Evolutionary conservation across 1,140 invertebrate species (phyloP).

Genomic region (Papilio polytes): DNA sequence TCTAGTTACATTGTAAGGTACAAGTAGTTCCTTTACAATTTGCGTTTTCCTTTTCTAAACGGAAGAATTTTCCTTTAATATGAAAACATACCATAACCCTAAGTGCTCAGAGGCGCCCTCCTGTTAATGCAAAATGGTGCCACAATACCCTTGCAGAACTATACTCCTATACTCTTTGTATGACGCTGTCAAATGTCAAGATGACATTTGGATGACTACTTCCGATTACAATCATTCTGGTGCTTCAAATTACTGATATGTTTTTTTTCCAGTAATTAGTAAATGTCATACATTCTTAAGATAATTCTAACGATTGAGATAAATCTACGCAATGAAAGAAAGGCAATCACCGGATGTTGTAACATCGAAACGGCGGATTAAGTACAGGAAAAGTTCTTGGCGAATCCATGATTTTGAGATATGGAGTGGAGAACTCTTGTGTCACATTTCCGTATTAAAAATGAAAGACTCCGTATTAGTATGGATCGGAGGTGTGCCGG

Average conservation of each 20-base stretch:
- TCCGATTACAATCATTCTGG: no score
- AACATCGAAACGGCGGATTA: constrained; percentile 51
- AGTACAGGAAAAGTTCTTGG: constrained; percentile 56
- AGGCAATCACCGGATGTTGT: constrained; percentile 34
- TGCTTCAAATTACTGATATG: not conserved
- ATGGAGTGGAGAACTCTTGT: constrained; percentile 55
- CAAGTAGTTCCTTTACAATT: no score
- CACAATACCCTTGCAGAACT: no score
- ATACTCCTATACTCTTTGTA: no score
- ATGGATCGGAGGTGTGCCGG: constrained; percentile 55
- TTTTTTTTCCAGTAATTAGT: not conserved
- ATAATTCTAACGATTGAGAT: not conserved
- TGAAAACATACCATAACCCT: no score
- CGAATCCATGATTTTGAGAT: constrained; percentile 56
- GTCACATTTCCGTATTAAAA: constrained; percentile 49
- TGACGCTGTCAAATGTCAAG: no score
- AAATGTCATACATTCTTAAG: not conserved
- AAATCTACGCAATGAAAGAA: constrained; percentile 24
- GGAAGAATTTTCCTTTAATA: no score
- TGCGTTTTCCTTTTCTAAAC: no score
- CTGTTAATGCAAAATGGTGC: no score
- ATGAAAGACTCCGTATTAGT: constrained; percentile 53
- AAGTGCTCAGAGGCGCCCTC: no score
- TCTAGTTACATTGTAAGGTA: no score
- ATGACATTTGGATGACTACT: no score